Conservation (phyloP, 2,888 invertebrate species). For the Aplocera efformata region DNA sequence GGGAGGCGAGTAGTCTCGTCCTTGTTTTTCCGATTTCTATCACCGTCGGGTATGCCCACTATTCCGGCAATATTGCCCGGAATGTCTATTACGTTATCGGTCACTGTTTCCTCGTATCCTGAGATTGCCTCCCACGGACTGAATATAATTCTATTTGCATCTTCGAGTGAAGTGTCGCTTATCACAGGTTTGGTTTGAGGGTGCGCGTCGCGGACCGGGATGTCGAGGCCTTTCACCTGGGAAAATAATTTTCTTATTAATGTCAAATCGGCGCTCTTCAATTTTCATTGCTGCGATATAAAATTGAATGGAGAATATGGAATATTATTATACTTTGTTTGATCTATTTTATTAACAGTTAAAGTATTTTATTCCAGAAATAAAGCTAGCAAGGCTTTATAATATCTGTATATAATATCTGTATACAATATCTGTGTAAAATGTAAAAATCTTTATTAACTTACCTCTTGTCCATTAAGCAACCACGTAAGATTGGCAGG, state of each 20-base stretch:
- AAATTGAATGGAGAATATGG: neutral
- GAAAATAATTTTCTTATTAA: constrained; percentile 27
- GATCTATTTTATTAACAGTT: neutral
- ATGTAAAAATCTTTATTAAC: no score
- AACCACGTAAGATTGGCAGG: constrained; percentile 84
- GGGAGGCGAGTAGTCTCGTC: constrained; percentile 44
- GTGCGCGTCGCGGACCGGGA: constrained; percentile 59
- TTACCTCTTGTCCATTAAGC: constrained; percentile 83
- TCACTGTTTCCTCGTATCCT: constrained; percentile 66
- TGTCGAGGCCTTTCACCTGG: constrained; percentile 72
- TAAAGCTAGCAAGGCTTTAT: no score
- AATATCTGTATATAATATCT: no score
- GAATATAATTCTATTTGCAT: constrained; percentile 78
- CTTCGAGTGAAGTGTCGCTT: constrained; percentile 70
- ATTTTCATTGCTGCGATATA: neutral
- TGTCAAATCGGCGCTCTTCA: constrained; percentile 10
- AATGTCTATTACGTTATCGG: constrained; percentile 72
- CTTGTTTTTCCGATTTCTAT: constrained; percentile 60
- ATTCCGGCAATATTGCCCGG: constrained; percentile 59
- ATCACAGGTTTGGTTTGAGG: constrained; percentile 59
- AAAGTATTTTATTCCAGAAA: neutral
- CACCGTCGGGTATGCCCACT: constrained; percentile 42
- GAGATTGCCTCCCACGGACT: constrained; percentile 76
- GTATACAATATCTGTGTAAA: no score
- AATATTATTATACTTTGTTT: neutral